A percentile compares a stretch with the other conserved stretches of the same genome.
Evolutionary conservation across 2,113 vertebrate species (phyloP).

Genomic region (Hypomesus transpacificus): DNA sequence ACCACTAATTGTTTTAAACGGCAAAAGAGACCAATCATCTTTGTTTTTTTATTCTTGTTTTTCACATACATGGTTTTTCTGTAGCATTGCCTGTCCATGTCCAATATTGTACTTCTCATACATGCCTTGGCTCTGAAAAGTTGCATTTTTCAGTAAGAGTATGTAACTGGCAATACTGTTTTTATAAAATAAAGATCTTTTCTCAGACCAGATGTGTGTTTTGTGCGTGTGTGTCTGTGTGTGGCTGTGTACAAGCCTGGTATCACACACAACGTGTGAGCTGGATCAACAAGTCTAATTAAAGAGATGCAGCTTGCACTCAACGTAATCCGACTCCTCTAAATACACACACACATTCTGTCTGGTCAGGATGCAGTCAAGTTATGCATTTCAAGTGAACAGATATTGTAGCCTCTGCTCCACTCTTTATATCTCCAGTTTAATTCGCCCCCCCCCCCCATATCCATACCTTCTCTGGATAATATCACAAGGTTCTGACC

Average conservation of each 20-base stretch:
- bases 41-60: constrained; percentile 24
- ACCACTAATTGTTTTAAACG: constrained; percentile 60
- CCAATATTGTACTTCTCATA: constrained; percentile 64
- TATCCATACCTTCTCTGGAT: no score
- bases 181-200: constrained; percentile 75
- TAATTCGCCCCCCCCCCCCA: no score
- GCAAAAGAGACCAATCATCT: constrained; percentile 58
- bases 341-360: constrained; percentile 15
- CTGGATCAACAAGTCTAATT: constrained; percentile 4
- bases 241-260: not conserved
- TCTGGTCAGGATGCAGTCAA: not conserved
- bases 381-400: no score
- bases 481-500: not conserved
- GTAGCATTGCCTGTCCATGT: constrained; percentile 67
- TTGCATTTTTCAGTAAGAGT: constrained; percentile 70
- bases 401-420: not conserved
- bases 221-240: not conserved
- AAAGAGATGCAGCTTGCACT: not conserved
- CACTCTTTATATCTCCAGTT: not conserved
- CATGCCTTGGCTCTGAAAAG: constrained; percentile 75
- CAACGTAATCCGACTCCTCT: not conserved
- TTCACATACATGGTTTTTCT: constrained; percentile 56
- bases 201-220: constrained; percentile 56
- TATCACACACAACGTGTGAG: not conserved
- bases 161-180: constrained; percentile 76